Evolutionary conservation across 2,888 invertebrate species (phyloP), one percentile per base, ranked within the genome.

Genomic region (Aphodius sticticus): DNA sequence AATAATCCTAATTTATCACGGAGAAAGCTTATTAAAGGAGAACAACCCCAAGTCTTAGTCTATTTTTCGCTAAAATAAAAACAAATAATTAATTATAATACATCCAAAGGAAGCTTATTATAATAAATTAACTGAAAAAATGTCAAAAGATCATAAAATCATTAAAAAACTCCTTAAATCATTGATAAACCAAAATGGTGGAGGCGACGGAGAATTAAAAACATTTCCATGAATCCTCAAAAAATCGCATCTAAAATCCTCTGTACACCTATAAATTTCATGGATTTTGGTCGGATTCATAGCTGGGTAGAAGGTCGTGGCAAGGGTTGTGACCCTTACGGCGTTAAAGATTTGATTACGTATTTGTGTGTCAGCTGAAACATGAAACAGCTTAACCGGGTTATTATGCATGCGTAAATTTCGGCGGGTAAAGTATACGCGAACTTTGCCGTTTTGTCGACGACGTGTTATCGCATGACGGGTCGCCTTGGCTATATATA

Each of bases 371-470:
- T 53, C 53, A 53, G 53, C 53, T 53, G 35, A 36, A 35, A 15
- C 36, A 35, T 36, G 35, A 35, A 35, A n/a, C 26, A 35, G 35
- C n/a, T 37, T 74, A 74, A 36, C 74, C 36, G 26, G 36, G 74
- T 36, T 26, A 74, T 71, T 35, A 35, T 35, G 26, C 36, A 36
- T 74, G 35, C 74, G 74, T 74, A 74, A 74, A 74, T 74, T 37
- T 74, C n/a, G 36, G 26, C 74, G 74, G 35, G 36, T 74, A 74
- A 35, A 37, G 35, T 36, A 36, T 36, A 16, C 36, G 74, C 37
- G n/a, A 53, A 53, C 12, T 53, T 12, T 53, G 53, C 53, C 7
- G 53, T 53, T 53, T 53, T 53, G 53, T 53, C 53, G 53, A 53
- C 53, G 53, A 53, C 12, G 53, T 53, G 53, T 53, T 53, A 53